Conservation (phyloP, 2,797 vertebrate genomes). For the Ataeniobius toweri region DNA sequence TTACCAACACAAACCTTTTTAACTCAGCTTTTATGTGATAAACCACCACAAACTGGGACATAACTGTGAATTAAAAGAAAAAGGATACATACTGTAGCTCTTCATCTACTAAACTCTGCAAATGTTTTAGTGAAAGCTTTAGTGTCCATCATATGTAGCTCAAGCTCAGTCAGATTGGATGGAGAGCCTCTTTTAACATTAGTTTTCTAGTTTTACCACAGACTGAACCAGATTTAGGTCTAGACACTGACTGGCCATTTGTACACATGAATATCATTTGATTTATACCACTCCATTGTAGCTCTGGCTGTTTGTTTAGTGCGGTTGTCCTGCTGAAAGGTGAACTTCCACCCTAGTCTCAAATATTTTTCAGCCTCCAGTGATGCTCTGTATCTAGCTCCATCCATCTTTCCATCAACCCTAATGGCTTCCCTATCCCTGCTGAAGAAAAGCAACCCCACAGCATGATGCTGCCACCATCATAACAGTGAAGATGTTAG, state of each 20-base stretch:
- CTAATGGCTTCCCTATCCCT: background rate
- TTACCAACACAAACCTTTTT: background rate
- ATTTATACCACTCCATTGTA: background rate
- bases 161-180: background rate
- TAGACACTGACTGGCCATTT: background rate
- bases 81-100: background rate
- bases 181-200: background rate
- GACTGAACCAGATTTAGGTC: background rate
- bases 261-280: background rate
- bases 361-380: background rate
- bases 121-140: background rate
- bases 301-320: background rate
- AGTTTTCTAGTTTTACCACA: background rate
- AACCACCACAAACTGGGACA: background rate
- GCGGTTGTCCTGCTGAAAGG: background rate
- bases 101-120: background rate
- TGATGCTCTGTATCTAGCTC: background rate
- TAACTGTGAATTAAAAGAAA: background rate
- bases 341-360: background rate
- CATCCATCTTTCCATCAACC: background rate
- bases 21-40: background rate
- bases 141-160: background rate
- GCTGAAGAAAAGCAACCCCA: background rate
- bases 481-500: background rate
- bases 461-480: background rate